Evolutionary conservation across 2,113 vertebrate species (phyloP), one percentile per base, ranked within the genome.

Genomic region (Falco punctatus): DNA sequence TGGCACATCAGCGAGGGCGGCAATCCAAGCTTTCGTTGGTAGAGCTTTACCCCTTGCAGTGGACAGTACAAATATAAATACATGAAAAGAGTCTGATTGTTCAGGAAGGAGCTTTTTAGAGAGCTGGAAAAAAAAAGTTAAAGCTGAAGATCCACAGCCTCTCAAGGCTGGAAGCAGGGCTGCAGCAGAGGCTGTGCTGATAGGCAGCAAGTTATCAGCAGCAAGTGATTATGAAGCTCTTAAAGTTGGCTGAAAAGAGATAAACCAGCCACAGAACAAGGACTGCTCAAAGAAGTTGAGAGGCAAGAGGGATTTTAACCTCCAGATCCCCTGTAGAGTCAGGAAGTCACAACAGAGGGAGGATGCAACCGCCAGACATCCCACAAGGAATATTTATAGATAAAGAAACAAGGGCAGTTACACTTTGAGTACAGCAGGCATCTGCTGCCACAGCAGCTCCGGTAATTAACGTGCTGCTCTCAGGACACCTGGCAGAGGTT

Each of bases 11-110:
- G 88, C 7, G 62, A 97, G 87, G 96, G 94, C 62, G 0, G 90
- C 1, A 0, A 88, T 92, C 96, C 94, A 97, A 97, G 90, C 88
- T 57, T 96, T 86, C 33, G 16, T 32, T 64, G 83, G 88, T 92
- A 65, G 54, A 91, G 96, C 94, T 92, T 96, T 66, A 96, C 92
- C 92, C 87, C 88, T 92, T 55, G 88, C 92, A 91, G 96, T 8
- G 69, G 93, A 61, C 81, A 80, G 94, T 64, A 90, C 90, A 96
- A 92, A 95, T 96, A 97, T 86, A 96, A 97, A 92, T 44, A 83
- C 74, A 75, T 24, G 73, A 70, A 90, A 94, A 73, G 64, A 93
- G 80, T 65, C 48, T 77, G 89, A 80, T 30, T 59, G 51, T 72
- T 93, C 92, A 90, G 82, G 81, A 95, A 92, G 49, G 52, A 91